phyloP scores from a whole-genome alignment of 2,888 invertebrate species.

The Disparrhopalites patrizii region DNA sequence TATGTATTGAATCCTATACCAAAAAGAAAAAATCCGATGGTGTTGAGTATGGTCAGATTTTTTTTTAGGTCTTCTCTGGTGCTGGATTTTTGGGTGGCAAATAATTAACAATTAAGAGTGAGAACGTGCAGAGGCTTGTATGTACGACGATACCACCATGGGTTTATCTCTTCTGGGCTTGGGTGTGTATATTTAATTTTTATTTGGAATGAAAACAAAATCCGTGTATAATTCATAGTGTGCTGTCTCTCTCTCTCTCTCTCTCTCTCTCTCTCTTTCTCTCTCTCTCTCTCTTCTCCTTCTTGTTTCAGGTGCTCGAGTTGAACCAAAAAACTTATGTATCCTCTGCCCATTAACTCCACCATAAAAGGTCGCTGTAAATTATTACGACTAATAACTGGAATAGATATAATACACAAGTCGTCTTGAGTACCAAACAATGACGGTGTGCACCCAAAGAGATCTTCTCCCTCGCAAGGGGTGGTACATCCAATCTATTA shows the following conservation, averaged over 20 bases:
- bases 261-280: neutral
- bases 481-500: neutral
- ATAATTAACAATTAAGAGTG: constrained; percentile 26
- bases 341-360: constrained; percentile 14
- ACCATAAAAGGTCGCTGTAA: constrained; percentile 13
- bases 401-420: no score
- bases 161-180: neutral
- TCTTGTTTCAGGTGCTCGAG: neutral
- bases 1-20: no score
- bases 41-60: constrained; percentile 10
- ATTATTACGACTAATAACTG: neutral
- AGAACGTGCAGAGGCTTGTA: neutral
- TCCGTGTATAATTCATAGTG: neutral
- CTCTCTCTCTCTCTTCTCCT: no score
- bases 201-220: constrained; percentile 12
- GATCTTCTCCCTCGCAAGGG: neutral
- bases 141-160: neutral
- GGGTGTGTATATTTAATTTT: constrained; percentile 5
- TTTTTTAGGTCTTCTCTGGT: neutral
- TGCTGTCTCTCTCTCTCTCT: neutral
- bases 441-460: neutral
- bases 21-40: no score
- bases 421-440: no score
- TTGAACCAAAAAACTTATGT: neutral
- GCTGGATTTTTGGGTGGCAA: constrained; percentile 14